phyloP scores from a whole-genome alignment of 2,797 vertebrate species.

The Pangasius djambal region DNA sequence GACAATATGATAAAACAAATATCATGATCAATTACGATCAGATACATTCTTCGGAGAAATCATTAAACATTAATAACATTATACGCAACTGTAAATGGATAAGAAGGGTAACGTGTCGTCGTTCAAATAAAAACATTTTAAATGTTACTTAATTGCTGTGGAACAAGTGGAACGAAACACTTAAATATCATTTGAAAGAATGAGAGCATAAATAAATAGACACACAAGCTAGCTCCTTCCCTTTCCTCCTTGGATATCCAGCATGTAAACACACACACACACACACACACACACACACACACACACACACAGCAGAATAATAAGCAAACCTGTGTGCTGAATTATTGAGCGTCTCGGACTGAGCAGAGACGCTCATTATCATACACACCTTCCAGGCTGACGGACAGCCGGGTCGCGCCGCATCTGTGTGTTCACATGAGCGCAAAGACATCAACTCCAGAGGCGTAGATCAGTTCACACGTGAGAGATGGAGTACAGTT shows the following conservation, averaged over 20 bases:
- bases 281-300: background rate
- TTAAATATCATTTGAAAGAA: background rate
- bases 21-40: background rate
- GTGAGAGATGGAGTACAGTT: background rate
- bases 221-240: background rate
- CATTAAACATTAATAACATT: background rate
- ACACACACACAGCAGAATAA: slow-evolving; percentile 69
- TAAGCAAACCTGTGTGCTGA: slow-evolving; percentile 81
- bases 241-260: slow-evolving; percentile 2
- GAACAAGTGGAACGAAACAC: background rate
- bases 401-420: background rate
- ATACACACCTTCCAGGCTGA: slow-evolving; percentile 77
- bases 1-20: too few species aligned
- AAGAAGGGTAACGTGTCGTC: background rate
- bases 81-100: background rate
- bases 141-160: background rate
- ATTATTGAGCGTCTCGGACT: slow-evolving; percentile 77
- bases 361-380: slow-evolving; percentile 73
- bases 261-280: background rate
- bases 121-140: background rate
- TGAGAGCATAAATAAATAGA: background rate
- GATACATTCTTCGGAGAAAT: background rate
- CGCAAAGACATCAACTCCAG: background rate
- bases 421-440: slow-evolving; percentile 1
- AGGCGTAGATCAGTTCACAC: background rate